Conservation (phyloP, 2,797 vertebrate species). For the Protonibea diacanthus region DNA sequence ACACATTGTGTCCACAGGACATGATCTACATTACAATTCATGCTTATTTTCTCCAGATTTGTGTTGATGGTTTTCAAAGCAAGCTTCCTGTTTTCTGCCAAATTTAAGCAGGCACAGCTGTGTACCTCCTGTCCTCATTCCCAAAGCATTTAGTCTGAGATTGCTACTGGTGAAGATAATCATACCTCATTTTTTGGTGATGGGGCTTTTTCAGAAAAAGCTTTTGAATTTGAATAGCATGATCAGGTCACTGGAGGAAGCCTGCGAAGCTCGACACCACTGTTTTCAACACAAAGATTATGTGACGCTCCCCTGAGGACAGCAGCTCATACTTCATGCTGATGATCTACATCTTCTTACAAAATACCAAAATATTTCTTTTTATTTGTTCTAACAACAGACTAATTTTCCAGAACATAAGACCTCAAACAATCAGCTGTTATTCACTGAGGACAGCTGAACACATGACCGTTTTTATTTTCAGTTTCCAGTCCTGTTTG, state of each 20-base stretch:
- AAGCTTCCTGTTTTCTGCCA: conserved; percentile 31
- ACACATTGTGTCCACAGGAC: background rate
- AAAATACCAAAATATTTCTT: background rate
- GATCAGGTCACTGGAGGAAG: conserved; percentile 42
- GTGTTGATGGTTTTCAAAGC: conserved; percentile 37
- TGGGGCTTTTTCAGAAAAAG: conserved; percentile 34
- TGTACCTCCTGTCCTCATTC: conserved; percentile 21
- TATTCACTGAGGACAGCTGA: background rate
- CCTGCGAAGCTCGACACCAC: conserved; percentile 8
- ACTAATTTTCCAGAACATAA: too few relatives aligned
- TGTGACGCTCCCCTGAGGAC: background rate
- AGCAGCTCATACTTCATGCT: background rate
- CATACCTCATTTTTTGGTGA: conserved; percentile 44
- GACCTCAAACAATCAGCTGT: too few relatives aligned
- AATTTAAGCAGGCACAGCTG: conserved; percentile 45
- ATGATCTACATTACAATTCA: background rate
- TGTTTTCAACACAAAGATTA: conserved; percentile 21
- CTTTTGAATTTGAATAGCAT: conserved; percentile 50
- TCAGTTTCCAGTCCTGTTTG: background rate
- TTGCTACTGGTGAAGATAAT: conserved; percentile 44
- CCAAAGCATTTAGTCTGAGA: conserved; percentile 32
- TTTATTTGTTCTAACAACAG: background rate
- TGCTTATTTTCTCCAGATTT: background rate
- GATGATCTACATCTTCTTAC: background rate
- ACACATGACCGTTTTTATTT: background rate